Conservation (phyloP, 2,113 vertebrate species). For the Istiophorus platypterus region DNA sequence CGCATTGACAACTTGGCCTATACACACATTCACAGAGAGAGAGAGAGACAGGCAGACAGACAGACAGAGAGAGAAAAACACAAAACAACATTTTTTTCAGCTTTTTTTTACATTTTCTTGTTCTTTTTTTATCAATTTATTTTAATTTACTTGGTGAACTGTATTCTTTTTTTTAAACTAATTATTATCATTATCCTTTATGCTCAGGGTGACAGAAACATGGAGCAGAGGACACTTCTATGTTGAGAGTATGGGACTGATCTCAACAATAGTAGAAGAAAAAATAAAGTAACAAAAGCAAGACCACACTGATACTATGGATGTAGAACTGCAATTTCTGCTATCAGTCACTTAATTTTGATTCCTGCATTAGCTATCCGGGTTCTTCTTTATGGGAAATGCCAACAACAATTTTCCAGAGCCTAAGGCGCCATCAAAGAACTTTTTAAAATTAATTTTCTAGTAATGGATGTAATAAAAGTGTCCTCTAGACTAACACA, state of each 20-base stretch:
- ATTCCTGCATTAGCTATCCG: background rate
- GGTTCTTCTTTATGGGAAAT: background rate
- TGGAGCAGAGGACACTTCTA: background rate
- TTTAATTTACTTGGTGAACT: too few species aligned
- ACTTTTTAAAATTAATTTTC: too few species aligned
- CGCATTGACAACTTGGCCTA: slow-evolving; percentile 64
- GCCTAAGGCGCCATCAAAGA: too few species aligned
- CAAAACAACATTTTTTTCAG: background rate
- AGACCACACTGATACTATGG: background rate
- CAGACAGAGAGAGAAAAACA: slow-evolving; percentile 17
- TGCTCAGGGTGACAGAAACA: slow-evolving; percentile 21
- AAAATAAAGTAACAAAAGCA: background rate
- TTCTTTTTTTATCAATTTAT: too few species aligned
- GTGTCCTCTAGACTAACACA: too few species aligned
- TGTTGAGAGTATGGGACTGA: background rate
- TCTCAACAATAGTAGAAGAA: background rate
- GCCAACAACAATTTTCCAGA: too few species aligned
- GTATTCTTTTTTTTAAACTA: too few species aligned
- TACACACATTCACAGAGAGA: too few species aligned
- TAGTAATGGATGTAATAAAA: too few species aligned
- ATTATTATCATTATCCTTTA: too few species aligned
- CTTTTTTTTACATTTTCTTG: too few species aligned
- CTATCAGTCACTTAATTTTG: background rate
- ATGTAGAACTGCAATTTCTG: background rate
- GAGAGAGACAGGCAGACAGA: slow-evolving; percentile 15